phyloP scores from a whole-genome alignment of 2,888 invertebrate genomes.

The Campoplex capitator region DNA sequence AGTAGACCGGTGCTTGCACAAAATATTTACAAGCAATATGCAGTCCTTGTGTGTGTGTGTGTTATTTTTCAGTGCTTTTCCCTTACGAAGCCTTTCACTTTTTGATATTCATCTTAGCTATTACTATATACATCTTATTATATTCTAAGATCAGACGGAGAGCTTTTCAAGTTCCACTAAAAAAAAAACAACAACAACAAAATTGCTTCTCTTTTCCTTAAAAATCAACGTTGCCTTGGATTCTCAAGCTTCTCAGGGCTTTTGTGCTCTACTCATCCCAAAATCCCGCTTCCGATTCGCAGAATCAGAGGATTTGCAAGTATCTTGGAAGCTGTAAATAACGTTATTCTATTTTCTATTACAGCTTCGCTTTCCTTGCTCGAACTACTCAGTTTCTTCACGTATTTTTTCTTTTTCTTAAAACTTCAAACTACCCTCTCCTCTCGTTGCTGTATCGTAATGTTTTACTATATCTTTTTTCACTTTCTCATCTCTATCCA shows the following conservation, averaged over 20 bases:
- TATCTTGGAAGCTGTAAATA: neutral
- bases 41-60: constrained; percentile 37
- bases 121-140: constrained; percentile 4
- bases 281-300: neutral
- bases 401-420: too few species aligned
- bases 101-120: constrained; percentile 21
- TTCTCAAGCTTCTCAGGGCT: constrained; percentile 20
- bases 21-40: constrained; percentile 68
- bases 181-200: neutral
- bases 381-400: too few species aligned
- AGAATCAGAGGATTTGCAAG: neutral
- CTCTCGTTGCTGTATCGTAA: too few species aligned
- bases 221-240: constrained; percentile 31
- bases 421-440: too few species aligned
- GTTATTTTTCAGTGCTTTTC: constrained; percentile 30
- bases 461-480: too few species aligned
- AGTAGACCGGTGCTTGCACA: constrained; percentile 51
- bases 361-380: too few species aligned
- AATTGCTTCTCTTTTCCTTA: neutral
- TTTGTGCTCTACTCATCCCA: neutral
- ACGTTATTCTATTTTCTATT: too few species aligned
- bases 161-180: neutral
- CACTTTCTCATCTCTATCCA: too few species aligned
- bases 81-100: constrained; percentile 45
- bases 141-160: neutral